Percentiles rank a stretch among this genome's conserved stretches.
phyloP scores from a whole-genome alignment of 2,797 vertebrate species.

The Rallus crepitans region DNA sequence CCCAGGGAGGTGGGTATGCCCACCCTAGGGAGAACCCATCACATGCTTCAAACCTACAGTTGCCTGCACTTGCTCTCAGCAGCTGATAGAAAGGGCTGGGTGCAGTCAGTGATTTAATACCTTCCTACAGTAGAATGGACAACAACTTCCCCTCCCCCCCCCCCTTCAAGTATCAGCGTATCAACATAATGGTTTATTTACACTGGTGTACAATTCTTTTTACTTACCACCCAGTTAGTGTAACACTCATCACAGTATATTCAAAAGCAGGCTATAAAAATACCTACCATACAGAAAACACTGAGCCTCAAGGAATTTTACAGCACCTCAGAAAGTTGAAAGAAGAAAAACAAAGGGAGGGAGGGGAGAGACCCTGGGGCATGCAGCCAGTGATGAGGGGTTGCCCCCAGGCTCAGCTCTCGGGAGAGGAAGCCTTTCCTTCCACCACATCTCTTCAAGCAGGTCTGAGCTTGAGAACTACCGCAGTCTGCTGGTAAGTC shows the following conservation, averaged over 20 bases:
- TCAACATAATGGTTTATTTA: constrained; percentile 63
- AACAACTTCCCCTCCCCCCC: background rate
- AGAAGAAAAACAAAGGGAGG: background rate
- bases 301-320: constrained; percentile 42
- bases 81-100: background rate
- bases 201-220: constrained; percentile 38
- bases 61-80: background rate
- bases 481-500: background rate
- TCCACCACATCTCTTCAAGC: background rate
- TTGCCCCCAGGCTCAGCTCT: background rate
- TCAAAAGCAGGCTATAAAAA: constrained; percentile 65
- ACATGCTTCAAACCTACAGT: background rate
- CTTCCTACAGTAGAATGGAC: background rate
- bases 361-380: background rate
- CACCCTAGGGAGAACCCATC: fast-evolving
- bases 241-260: constrained; percentile 58
- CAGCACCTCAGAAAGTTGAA: constrained; percentile 47
- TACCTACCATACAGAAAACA: constrained; percentile 63
- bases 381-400: background rate
- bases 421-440: background rate
- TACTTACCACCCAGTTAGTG: constrained; percentile 16
- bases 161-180: constrained; percentile 72
- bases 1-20: background rate
- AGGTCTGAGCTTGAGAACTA: background rate
- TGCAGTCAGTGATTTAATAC: background rate